Evolutionary conservation across 2,888 invertebrate species (phyloP), one percentile per base, ranked within the genome.

Genomic region (Dryomyza anilis): DNA sequence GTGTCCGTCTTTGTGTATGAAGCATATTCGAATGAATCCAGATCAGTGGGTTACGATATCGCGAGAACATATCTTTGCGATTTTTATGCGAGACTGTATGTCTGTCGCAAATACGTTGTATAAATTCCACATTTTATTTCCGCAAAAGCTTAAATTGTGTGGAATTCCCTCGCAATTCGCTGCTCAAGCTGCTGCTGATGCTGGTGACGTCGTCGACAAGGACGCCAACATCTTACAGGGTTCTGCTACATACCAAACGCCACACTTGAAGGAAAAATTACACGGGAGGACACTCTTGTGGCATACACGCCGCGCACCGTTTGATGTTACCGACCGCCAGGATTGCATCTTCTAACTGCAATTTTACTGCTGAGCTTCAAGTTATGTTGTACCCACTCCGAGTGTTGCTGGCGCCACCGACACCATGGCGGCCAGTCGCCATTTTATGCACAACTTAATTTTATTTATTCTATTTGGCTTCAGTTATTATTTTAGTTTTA

Each of bases 1-100:
- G 53, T 27, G 60, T 45, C 29, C 71, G 70, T 71, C 73, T 70
- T 71, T 65, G 69, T 65, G n/a, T n/a, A n/a, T n/a, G n/a, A n/a
- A 69, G 67, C 64, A 62, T 56, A 63, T 63, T 63, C 63, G 67
- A 67, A 70, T 69, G 62, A 69, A 64, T n/a, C 64, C 59, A 52
- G 63, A 60, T 63, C 66, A 67, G 60, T 68, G 64, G 61, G 48
- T 56, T 55, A 55, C 16, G 50, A 30, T 45, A 61, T 29, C 48
- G 48, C n/a, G n/a, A n/a, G n/a, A n/a, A n/a, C n/a, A n/a, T n/a
- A n/a, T n/a, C n/a, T n/a, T n/a, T n/a, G n/a, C n/a, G n/a, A n/a
- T n/a, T n/a, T n/a, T n/a, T n/a, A n/a, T n/a, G n/a, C n/a, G n/a
- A n/a, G n/a, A n/a, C n/a, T n/a, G n/a, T n/a, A n/a, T n/a, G n/a